Percentiles rank a stretch among this genome's conserved stretches.
These are phyloP conservation scores for Salvator merianae DNA, from an alignment of 2,113 vertebrate genomes.

Conservation along the genomic window DNA sequence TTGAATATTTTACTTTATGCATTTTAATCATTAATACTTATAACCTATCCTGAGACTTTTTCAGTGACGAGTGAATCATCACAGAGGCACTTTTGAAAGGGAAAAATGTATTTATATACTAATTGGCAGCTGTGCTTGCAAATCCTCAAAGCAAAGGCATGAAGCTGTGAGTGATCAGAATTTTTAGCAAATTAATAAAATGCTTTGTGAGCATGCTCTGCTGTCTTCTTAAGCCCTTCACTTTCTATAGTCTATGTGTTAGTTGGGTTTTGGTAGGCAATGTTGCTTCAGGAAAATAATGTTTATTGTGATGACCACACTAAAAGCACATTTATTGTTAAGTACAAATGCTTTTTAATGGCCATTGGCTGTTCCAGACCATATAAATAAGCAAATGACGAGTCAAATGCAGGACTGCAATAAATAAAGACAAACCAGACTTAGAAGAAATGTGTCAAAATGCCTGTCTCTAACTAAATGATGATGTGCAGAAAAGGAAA, in stretches of 20 bases:
- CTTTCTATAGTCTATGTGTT: conserved; percentile 57
- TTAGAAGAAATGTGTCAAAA: not conserved
- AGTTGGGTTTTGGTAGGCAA: conserved; percentile 54
- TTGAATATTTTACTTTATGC: too few species aligned
- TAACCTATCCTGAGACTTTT: too few species aligned
- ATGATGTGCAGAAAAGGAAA: not conserved
- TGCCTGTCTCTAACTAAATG: not conserved
- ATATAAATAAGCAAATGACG: conserved; percentile 35
- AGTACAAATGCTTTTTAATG: conserved; percentile 31
- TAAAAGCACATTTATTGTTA: conserved; percentile 38
- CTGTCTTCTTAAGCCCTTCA: conserved; percentile 67
- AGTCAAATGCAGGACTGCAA: conserved; percentile 49
- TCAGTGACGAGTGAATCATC: too few species aligned
- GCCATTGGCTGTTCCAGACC: conserved; percentile 52
- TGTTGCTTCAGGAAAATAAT: conserved; percentile 63
- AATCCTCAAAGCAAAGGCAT: conserved; percentile 59
- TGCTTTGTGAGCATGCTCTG: conserved; percentile 58
- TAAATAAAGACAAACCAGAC: conserved; percentile 51
- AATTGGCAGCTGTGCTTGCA: conserved; percentile 62
- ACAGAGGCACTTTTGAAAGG: conserved; percentile 53
- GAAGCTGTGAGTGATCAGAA: conserved; percentile 61
- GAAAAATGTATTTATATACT: conserved; percentile 48
- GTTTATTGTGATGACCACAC: conserved; percentile 48
- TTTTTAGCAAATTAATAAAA: conserved; percentile 67
- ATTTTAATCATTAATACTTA: too few species aligned